These are phyloP conservation scores for Sphaerolaimus hirsutus DNA, from an alignment of 2,888 invertebrate genomes.

Conservation along the genomic window DNA sequence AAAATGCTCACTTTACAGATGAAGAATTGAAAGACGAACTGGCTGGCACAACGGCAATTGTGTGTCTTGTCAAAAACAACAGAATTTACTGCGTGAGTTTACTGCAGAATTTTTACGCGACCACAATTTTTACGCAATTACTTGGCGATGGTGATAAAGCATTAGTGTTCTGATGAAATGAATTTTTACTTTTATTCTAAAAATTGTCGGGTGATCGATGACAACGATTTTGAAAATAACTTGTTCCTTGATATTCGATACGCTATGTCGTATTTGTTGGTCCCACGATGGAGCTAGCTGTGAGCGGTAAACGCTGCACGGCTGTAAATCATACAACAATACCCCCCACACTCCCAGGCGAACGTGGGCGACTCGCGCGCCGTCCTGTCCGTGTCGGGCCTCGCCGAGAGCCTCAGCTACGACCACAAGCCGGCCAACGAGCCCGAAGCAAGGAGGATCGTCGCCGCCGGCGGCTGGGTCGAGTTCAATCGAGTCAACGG, in stretches of 20 bases:
- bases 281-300: too few relatives aligned
- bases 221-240: too few relatives aligned
- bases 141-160: too few relatives aligned
- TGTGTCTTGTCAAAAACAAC: conserved; percentile 45
- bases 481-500: conserved; percentile 75
- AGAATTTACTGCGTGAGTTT: conserved; percentile 58
- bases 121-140: too few relatives aligned
- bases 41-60: conserved; percentile 78
- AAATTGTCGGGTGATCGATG: too few relatives aligned
- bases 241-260: too few relatives aligned
- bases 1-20: conserved; percentile 36
- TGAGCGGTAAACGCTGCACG: too few relatives aligned
- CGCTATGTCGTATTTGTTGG: too few relatives aligned
- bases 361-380: conserved; percentile 93
- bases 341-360: conserved; percentile 33
- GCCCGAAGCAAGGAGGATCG: conserved; percentile 58
- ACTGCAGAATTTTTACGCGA: too few relatives aligned
- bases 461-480: conserved; percentile 84
- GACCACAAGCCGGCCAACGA: conserved; percentile 90
- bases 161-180: too few relatives aligned
- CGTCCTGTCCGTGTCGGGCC: conserved; percentile 60
- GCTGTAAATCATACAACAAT: not conserved
- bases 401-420: conserved; percentile 47
- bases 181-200: too few relatives aligned
- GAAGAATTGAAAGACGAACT: conserved; percentile 65